Evolutionary conservation across 2,797 vertebrate species (phyloP).

Genomic region (Anguilla pacifica): DNA sequence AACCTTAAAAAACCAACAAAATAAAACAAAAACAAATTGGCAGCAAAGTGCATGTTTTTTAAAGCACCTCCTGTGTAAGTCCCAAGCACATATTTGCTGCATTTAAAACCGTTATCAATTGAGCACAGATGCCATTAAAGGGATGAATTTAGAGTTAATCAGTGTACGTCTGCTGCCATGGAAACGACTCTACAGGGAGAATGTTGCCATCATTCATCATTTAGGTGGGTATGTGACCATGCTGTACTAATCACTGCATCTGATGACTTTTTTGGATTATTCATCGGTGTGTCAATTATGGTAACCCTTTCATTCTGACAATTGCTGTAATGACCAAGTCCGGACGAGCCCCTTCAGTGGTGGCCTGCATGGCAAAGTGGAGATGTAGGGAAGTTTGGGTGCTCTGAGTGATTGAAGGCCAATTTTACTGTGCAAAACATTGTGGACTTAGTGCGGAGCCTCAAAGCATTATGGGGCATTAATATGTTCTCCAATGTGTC

Average conservation of each 20-base stretch:
- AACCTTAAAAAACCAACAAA: background rate
- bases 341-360: conserved; percentile 24
- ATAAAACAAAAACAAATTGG: background rate
- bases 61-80: background rate
- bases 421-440: conserved; percentile 25
- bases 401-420: conserved; percentile 29
- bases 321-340: conserved; percentile 38
- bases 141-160: background rate
- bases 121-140: conserved; percentile 13
- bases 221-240: conserved; percentile 43
- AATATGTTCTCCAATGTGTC: background rate
- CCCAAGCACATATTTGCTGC: background rate
- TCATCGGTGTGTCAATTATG: conserved; percentile 42
- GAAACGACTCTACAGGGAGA: conserved; percentile 34
- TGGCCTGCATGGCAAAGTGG: background rate
- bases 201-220: conserved; percentile 35
- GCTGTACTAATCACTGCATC: conserved; percentile 42
- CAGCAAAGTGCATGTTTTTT: background rate
- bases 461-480: background rate
- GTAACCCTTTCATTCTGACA: conserved; percentile 39
- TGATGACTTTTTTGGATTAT: conserved; percentile 41
- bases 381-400: conserved; percentile 31
- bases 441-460: background rate
- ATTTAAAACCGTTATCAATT: background rate
- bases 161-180: conserved; percentile 46